Conservation (phyloP, 2,113 vertebrate species). For the Dicerorhinus sumatrensis region DNA sequence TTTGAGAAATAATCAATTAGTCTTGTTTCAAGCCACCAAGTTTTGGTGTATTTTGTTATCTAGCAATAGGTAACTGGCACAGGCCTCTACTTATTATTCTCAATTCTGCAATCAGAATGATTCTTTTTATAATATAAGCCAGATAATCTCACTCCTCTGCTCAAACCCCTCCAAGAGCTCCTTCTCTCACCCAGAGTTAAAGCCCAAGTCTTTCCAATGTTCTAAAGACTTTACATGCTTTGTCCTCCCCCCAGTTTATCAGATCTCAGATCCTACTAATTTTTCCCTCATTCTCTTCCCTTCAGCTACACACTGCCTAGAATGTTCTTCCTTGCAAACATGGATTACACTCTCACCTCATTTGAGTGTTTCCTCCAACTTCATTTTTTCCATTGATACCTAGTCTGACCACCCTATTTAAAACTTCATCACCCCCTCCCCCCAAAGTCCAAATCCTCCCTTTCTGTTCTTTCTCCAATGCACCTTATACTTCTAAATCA, state of each 20-base stretch:
- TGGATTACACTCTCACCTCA: neutral
- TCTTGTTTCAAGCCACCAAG: neutral
- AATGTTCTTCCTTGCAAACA: neutral
- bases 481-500: neutral
- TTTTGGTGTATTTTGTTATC: neutral
- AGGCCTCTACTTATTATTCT: neutral
- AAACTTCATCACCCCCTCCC: fast-evolving
- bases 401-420: neutral
- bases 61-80: neutral
- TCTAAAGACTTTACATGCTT: neutral
- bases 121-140: neutral
- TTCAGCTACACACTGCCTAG: neutral
- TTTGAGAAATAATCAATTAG: neutral
- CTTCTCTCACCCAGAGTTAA: neutral
- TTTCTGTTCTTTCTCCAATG: neutral
- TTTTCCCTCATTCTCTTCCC: neutral
- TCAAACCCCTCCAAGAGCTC: neutral
- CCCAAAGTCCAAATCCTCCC: neutral
- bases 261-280: neutral
- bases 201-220: neutral
- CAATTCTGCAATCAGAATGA: neutral
- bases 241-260: neutral
- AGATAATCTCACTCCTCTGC: neutral
- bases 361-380: neutral
- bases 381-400: neutral